phyloP scores from a whole-genome alignment of 2,888 invertebrate species.

The Ellobium chinense region DNA sequence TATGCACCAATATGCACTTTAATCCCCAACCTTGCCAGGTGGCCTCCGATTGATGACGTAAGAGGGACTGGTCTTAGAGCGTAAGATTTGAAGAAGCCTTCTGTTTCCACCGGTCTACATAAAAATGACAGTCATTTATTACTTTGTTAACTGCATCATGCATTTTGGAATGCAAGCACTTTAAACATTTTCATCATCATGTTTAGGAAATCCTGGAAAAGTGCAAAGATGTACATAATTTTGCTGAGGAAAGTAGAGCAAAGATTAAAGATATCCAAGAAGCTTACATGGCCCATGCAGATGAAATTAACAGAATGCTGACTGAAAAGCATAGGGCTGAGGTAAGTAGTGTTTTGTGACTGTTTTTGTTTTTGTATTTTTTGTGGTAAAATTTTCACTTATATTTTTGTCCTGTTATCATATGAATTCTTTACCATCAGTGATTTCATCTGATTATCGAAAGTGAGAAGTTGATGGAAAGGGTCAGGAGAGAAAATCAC shows the following conservation, averaged over 20 bases:
- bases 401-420: not conserved
- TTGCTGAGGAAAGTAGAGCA: slow-evolving; percentile 65
- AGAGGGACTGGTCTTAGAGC: too few species aligned
- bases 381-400: not conserved
- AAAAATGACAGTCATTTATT: too few species aligned
- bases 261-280: slow-evolving; percentile 70
- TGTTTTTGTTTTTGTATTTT: slow-evolving; percentile 1
- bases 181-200: not conserved
- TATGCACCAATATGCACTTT: too few species aligned
- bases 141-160: too few species aligned
- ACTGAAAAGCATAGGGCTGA: slow-evolving; percentile 69
- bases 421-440: too few species aligned
- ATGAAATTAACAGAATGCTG: slow-evolving; percentile 71
- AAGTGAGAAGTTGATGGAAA: too few species aligned
- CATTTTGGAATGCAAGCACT: not conserved
- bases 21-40: too few species aligned
- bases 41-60: too few species aligned
- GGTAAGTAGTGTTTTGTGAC: slow-evolving; percentile 50
- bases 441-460: too few species aligned
- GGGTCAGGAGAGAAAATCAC: too few species aligned
- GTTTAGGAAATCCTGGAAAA: slow-evolving; percentile 46
- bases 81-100: too few species aligned
- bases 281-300: slow-evolving; percentile 64
- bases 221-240: slow-evolving; percentile 62
- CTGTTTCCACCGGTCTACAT: too few species aligned